Evolutionary conservation across 2,888 invertebrate species (phyloP), one percentile per base, ranked within the genome.

Genomic region (Himalopsyche kuldschensis): DNA sequence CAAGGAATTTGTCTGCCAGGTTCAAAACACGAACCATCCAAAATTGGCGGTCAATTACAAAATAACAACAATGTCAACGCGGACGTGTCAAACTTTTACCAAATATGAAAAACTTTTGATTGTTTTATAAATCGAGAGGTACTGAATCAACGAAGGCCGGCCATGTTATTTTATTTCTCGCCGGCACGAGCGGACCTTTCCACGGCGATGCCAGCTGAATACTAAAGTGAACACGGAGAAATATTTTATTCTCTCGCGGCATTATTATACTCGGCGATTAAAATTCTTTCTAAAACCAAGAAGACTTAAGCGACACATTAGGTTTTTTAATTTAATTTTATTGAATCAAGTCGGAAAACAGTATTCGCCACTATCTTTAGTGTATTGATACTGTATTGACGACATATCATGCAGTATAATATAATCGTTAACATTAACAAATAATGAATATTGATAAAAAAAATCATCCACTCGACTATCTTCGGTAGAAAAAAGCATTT

Each of bases 1-100:
- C 41, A 27, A 81, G 41, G 32, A 78, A 78, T 82, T 82, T 32
- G 41, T 78, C 41, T n/a, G 78, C 32, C 81, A 82, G 17, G 77
- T 82, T 41, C 41, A n/a, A 75, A 81, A 20, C 11, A 24, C 47
- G 48, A 76, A 48, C 35, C 24, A 47, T 31, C 31, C 31, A 48
- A 17, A 15, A 35, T 8, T 63, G 78, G 46, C 30, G 63, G 63
- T 55, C 55, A 55, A 55, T 55, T 63, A 78, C 78, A 35, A 11
- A 78, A 30, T 47, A 69, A 63, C 46, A 80, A 79, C 41, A 32
- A 20, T 55, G 63, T 30, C 55, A 27, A 63, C 15, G 79, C 30
- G 30, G 30, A 63, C 55, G 79, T 63, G 55, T 79, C 63, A 55
- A 79, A 55, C 55, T 55, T 55, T 55, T 55, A 55, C 55, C 55